These are phyloP conservation scores for Parnassius apollo DNA, from an alignment of 2,888 invertebrate species.

Conservation along the genomic window DNA sequence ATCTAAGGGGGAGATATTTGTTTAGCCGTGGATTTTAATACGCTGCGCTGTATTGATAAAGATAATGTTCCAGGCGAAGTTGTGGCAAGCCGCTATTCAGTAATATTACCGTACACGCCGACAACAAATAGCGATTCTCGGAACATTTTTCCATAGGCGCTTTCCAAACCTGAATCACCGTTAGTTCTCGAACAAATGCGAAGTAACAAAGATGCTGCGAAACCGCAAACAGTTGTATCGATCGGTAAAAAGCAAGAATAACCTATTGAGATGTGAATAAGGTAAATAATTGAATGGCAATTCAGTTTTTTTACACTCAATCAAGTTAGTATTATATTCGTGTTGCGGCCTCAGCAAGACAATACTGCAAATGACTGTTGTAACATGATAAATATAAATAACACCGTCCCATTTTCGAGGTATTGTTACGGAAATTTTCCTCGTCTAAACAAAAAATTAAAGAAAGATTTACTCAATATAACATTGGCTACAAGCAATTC, in stretches of 20 bases:
- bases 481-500: no score
- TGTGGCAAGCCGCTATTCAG: no score
- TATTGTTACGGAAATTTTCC: constrained; percentile 12
- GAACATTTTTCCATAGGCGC: constrained; percentile 32
- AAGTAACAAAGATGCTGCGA: constrained; percentile 60
- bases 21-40: no score
- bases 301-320: neutral
- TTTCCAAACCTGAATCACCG: constrained; percentile 65
- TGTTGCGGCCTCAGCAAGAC: constrained; percentile 34
- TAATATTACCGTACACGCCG: neutral
- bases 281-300: constrained; percentile 23
- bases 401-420: constrained; percentile 8
- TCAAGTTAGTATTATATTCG: constrained; percentile 29
- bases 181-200: constrained; percentile 52
- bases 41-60: no score
- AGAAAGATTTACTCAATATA: no score
- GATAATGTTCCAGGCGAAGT: no score
- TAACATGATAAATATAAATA: constrained; percentile 32
- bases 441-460: neutral
- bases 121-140: constrained; percentile 20
- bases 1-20: no score
- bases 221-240: neutral
- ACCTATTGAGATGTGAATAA: constrained; percentile 28
- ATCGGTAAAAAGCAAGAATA: neutral
- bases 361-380: constrained; percentile 38